phyloP scores from a whole-genome alignment of 2,113 vertebrate genomes.

The Heloderma charlesbogerti region DNA sequence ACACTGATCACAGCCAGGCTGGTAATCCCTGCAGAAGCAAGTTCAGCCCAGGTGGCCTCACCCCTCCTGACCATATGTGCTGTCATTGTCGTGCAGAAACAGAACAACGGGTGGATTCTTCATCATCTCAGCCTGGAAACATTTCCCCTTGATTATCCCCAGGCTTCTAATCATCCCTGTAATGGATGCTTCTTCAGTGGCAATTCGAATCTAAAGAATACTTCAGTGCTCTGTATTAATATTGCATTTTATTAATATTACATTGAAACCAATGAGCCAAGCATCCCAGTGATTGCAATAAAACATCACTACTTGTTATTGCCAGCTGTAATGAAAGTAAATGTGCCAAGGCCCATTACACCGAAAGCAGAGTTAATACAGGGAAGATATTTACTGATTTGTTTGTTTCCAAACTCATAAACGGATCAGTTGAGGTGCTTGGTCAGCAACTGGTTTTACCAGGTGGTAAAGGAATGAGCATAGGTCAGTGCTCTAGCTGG shows the following conservation, averaged over 20 bases:
- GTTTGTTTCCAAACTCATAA: background rate
- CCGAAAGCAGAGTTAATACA: background rate
- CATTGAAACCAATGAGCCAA: slow-evolving; percentile 36
- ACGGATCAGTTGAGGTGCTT: background rate
- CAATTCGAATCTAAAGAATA: background rate
- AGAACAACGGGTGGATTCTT: background rate
- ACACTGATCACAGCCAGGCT: no score
- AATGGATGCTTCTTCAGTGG: background rate
- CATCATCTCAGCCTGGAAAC: background rate
- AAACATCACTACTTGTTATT: slow-evolving; percentile 21
- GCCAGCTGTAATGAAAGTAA: slow-evolving; percentile 23
- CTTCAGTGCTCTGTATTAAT: background rate
- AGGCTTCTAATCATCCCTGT: background rate
- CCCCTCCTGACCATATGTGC: no score
- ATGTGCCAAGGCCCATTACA: slow-evolving; percentile 27
- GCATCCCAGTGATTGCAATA: slow-evolving; percentile 24
- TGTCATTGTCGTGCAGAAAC: background rate
- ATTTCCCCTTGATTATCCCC: background rate
- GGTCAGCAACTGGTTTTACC: background rate
- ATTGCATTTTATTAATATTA: slow-evolving; percentile 23
- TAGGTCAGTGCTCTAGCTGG: background rate
- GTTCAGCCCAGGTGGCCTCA: no score
- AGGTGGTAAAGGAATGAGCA: background rate
- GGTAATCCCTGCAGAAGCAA: no score
- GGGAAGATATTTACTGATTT: background rate